Conservation (phyloP, 2,888 invertebrate genomes). For the Hypena proboscidalis region DNA sequence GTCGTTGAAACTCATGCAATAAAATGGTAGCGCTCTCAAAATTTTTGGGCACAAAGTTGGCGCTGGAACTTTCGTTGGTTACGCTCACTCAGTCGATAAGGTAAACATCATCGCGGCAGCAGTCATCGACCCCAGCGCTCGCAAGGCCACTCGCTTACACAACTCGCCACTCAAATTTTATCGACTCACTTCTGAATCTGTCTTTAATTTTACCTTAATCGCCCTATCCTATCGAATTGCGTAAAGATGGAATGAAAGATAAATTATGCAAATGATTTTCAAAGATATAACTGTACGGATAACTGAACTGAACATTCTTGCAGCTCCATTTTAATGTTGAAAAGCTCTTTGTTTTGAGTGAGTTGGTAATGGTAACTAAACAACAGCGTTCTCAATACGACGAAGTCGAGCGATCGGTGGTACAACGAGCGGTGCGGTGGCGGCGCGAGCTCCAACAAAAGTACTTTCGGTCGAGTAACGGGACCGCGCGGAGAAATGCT, state of each 20-base stretch:
- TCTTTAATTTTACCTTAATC: slow-evolving; percentile 32
- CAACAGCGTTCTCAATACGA: slow-evolving; percentile 69
- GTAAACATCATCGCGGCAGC: slow-evolving; percentile 72
- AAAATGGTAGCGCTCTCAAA: slow-evolving; percentile 51
- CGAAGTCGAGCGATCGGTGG: slow-evolving; percentile 76
- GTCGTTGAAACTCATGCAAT: slow-evolving; percentile 37
- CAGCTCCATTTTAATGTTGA: slow-evolving; percentile 54
- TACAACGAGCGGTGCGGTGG: no score
- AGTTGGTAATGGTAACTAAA: slow-evolving; percentile 65
- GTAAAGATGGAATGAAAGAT: slow-evolving; percentile 18
- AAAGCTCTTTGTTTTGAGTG: slow-evolving; percentile 71
- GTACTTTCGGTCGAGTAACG: slow-evolving; percentile 84
- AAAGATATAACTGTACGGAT: slow-evolving; percentile 48
- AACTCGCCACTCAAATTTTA: slow-evolving; percentile 65
- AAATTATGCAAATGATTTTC: slow-evolving; percentile 45
- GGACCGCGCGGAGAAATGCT: slow-evolving; percentile 83
- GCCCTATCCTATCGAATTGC: slow-evolving; percentile 20
- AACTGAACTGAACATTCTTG: slow-evolving; percentile 48
- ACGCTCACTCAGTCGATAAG: slow-evolving; percentile 70
- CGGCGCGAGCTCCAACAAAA: slow-evolving; percentile 72
- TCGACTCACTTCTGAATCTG: slow-evolving; percentile 50
- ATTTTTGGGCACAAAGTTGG: slow-evolving; percentile 53
- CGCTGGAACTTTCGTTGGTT: slow-evolving; percentile 68
- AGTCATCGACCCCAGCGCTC: slow-evolving; percentile 74
- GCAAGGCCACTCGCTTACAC: slow-evolving; percentile 81